Base-by-base conservation (phyloP, 1,140 invertebrate species). In the Cydia pomonella region DNA sequence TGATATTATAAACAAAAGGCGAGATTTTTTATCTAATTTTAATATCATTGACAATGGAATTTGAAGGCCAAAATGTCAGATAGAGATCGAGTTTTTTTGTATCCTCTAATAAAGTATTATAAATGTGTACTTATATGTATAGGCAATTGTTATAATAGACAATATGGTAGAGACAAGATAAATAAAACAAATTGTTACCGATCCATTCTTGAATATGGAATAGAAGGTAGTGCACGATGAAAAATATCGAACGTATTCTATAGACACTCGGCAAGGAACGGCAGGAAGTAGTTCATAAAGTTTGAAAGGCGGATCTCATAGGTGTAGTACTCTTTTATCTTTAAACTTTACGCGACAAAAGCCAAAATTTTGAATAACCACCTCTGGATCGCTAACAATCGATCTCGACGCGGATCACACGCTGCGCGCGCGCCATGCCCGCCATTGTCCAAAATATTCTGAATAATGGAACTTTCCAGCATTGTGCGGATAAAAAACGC, bases 401-500 rank as follows among this genome's bases (percentile, higher is more conserved):
- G 84, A 80, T 82, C 74, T 79, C 78, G 78, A 62, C 73, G 74
- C 79, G 82, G 82, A 86, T 86, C 89, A 86, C 90, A 90, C 84
- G 89, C 88, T 91, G 90, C 84, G 90, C 88, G 85, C 83, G 85
- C 88, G 86, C 84, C 82, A 84, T 82, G 85, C 82, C 82, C 79
- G 74, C 82, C 78, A 85, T 92, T 91, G 87, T 90, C 79, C 44
- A 82, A 82, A 92, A 86, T 82, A 86, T 84, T 81, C 81, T 82
- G 87, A 89, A 92, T 89, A 92, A 92, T 87, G 81, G 80, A 84
- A 77, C 85, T 86, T 92, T 89, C 81, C 82, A 82, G 82, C 84
- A 86, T 91, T 89, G 82, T 87, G 75, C 79, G 79, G 80, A 90
- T 84, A 86, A 87, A 50, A 91, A 89, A 87, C 82, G 82, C 82